A percentile compares a stretch with the other conserved stretches of the same genome.
Conservation (phyloP, 2,113 vertebrate species). For the Chlamydotis undulata region DNA sequence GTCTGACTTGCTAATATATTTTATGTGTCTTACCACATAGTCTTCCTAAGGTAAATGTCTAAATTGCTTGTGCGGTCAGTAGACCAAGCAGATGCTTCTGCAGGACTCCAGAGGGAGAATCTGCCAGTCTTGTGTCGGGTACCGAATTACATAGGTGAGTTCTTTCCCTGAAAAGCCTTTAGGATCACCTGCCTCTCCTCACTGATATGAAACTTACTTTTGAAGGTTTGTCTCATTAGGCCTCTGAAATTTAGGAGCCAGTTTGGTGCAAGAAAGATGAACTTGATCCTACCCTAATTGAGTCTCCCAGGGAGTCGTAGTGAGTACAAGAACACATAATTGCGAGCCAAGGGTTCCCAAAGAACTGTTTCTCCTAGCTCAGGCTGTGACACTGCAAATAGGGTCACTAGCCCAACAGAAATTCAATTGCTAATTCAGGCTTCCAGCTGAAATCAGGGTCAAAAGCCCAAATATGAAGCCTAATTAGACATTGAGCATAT, state of each 20-base stretch:
- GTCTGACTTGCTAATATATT: background rate
- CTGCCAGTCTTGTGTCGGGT: background rate
- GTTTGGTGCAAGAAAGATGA: background rate
- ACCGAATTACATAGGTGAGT: background rate
- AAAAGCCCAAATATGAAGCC: constrained; percentile 48
- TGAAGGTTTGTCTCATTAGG: background rate
- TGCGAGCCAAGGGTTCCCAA: background rate
- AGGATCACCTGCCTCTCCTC: background rate
- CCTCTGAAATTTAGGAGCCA: background rate
- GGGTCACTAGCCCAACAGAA: constrained; percentile 55
- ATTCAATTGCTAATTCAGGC: constrained; percentile 43
- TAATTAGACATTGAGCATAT: constrained; percentile 44
- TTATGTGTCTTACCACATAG: background rate
- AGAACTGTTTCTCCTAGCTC: background rate
- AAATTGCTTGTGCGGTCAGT: background rate
- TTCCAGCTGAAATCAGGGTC: constrained; percentile 52
- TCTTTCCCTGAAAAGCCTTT: background rate
- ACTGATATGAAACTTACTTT: background rate
- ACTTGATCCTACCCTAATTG: background rate
- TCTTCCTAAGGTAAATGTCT: background rate
- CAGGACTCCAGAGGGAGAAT: background rate
- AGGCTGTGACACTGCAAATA: constrained; percentile 40
- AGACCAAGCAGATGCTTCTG: background rate
- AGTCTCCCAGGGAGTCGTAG: background rate
- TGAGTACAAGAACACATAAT: background rate